These are phyloP conservation scores for Phocides pigmalion DNA, from an alignment of 1,140 invertebrate genomes.

Conservation along the genomic window DNA sequence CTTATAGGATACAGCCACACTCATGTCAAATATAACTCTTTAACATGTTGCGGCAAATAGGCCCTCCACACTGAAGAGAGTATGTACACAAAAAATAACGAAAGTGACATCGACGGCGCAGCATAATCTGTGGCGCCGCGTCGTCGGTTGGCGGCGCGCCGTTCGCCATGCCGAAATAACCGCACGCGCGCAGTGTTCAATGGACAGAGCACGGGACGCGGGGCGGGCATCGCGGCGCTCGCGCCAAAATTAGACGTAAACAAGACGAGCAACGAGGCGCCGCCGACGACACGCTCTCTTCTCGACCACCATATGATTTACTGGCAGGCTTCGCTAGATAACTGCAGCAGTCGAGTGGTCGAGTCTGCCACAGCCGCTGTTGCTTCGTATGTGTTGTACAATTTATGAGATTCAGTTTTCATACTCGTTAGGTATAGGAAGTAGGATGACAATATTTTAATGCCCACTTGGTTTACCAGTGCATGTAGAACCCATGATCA, in stretches of 20 bases:
- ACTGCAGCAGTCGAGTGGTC: neutral
- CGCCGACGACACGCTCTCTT: constrained; percentile 49
- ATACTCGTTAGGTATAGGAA: no score
- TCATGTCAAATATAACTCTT: no score
- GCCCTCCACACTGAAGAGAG: neutral
- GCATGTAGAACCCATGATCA: no score
- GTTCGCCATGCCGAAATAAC: constrained; percentile 71
- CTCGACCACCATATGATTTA: constrained; percentile 19
- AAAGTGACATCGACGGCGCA: constrained; percentile 21
- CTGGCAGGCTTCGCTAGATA: constrained; percentile 1
- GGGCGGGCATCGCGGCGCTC: constrained; percentile 71
- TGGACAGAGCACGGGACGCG: constrained; percentile 62
- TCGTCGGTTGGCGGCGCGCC: constrained; percentile 42
- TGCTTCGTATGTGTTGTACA: neutral
- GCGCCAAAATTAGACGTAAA: constrained; percentile 82
- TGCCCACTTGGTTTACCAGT: no score
- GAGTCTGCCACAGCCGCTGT: neutral
- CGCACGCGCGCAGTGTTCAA: constrained; percentile 77
- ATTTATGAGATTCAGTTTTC: neutral
- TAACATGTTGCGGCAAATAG: no score
- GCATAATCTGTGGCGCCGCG: constrained; percentile 50
- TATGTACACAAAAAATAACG: constrained; percentile 10
- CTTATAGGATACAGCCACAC: no score
- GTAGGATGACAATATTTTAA: no score
- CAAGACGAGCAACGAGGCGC: constrained; percentile 73